Conservation (phyloP, 2,888 invertebrate genomes). For the Lithophane ornitopus region DNA sequence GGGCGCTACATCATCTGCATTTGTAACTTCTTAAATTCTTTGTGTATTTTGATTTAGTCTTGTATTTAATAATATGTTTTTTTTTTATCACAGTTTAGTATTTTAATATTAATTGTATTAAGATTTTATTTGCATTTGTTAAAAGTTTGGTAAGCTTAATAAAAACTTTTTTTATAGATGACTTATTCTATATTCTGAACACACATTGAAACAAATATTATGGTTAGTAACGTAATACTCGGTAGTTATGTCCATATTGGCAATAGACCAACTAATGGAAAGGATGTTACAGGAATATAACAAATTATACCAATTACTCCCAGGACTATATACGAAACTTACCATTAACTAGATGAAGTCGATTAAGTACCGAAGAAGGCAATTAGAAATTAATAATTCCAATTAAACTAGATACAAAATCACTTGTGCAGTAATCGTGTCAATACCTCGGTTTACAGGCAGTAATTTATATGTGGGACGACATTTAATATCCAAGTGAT, state of each 20-base stretch:
- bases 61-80: neutral
- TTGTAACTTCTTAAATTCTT: neutral
- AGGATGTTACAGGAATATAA: constrained; percentile 30
- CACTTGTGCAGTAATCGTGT: constrained; percentile 74
- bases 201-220: neutral
- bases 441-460: constrained; percentile 75
- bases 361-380: constrained; percentile 59
- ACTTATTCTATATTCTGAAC: neutral
- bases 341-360: constrained; percentile 51
- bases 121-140: neutral
- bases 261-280: constrained; percentile 27
- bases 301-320: constrained; percentile 45
- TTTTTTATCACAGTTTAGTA: neutral
- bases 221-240: neutral
- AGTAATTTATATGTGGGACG: constrained; percentile 83
- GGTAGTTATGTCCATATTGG: constrained; percentile 10
- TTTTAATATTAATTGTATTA: too few species aligned
- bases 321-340: constrained; percentile 43
- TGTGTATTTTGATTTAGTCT: neutral
- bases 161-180: neutral
- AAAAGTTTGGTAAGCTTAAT: neutral
- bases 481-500: constrained; percentile 84
- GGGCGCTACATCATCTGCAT: constrained; percentile 71
- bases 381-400: constrained; percentile 76
- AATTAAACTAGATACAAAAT: constrained; percentile 76